phyloP scores from a whole-genome alignment of 2,113 vertebrate genomes.

The Tapirus terrestris region DNA sequence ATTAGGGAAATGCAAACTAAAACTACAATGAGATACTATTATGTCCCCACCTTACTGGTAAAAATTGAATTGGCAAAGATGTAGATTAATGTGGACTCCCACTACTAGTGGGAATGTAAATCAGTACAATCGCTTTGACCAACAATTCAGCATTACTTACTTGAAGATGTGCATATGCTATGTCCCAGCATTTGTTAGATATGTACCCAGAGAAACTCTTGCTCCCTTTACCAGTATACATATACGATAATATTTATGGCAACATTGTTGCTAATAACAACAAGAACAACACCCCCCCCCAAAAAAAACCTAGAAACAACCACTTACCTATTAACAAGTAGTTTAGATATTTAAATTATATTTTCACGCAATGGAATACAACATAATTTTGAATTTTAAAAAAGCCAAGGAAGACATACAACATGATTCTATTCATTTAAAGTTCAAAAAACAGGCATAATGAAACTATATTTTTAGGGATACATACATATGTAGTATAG shows the following conservation, averaged over 20 bases:
- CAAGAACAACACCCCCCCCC: not conserved
- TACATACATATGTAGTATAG: not conserved
- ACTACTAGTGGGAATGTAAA: not conserved
- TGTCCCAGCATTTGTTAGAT: not conserved
- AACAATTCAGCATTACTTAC: not conserved
- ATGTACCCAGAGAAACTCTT: not conserved
- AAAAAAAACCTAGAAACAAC: not conserved
- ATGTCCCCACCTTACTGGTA: not conserved
- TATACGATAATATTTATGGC: not conserved
- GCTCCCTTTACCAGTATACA: not conserved
- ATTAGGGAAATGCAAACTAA: not conserved
- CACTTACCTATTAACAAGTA: not conserved
- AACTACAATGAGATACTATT: not conserved
- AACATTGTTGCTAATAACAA: not conserved
- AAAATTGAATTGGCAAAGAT: conserved; percentile 21
- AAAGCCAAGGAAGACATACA: not conserved
- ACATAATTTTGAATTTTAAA: conserved; percentile 42
- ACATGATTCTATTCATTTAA: conserved; percentile 17
- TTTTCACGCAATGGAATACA: conserved; percentile 18
- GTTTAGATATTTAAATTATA: not conserved
- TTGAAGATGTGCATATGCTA: not conserved
- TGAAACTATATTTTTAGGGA: not conserved
- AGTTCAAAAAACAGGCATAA: not conserved
- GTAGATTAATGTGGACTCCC: not conserved
- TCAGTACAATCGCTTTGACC: not conserved